A percentile compares a stretch with the other conserved stretches of the same genome.
These are phyloP conservation scores for Agrochola lota DNA, from an alignment of 2,888 invertebrate species.

Conservation along the genomic window DNA sequence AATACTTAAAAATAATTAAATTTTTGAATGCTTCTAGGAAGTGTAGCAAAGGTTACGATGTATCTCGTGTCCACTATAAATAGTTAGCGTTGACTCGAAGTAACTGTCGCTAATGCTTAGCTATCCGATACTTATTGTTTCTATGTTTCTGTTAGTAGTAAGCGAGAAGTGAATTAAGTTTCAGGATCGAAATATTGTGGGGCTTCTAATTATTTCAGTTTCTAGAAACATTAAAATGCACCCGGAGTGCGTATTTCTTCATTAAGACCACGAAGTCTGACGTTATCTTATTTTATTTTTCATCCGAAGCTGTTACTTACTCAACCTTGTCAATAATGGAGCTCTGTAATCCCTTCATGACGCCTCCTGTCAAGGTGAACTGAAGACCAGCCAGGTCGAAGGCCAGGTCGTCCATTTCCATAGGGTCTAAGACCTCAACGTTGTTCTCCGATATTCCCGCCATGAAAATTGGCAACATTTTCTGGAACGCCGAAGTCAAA, in stretches of 20 bases:
- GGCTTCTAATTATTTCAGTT: background rate
- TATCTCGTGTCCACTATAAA: background rate
- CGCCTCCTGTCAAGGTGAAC: conserved; percentile 62
- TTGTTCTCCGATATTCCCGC: conserved; percentile 69
- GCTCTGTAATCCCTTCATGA: conserved; percentile 63
- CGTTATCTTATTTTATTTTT: background rate
- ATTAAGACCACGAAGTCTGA: background rate
- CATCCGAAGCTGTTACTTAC: conserved; percentile 41
- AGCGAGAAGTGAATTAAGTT: background rate
- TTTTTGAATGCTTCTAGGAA: background rate
- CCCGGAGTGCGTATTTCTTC: background rate
- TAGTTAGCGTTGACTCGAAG: background rate
- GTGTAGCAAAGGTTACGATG: background rate
- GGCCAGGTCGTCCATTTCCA: conserved; percentile 67
- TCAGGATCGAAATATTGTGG: background rate
- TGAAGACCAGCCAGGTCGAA: conserved; percentile 72
- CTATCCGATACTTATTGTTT: background rate
- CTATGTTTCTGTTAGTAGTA: background rate
- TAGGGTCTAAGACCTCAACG: conserved; percentile 67
- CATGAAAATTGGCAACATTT: conserved; percentile 65
- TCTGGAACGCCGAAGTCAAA: conserved; percentile 62
- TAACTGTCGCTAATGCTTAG: background rate
- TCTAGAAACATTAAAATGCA: background rate
- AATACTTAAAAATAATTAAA: background rate
- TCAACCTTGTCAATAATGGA: conserved; percentile 50